Evolutionary conservation across 1,140 invertebrate genomes (phyloP).

Genomic region (Meloidogyne hapla): DNA sequence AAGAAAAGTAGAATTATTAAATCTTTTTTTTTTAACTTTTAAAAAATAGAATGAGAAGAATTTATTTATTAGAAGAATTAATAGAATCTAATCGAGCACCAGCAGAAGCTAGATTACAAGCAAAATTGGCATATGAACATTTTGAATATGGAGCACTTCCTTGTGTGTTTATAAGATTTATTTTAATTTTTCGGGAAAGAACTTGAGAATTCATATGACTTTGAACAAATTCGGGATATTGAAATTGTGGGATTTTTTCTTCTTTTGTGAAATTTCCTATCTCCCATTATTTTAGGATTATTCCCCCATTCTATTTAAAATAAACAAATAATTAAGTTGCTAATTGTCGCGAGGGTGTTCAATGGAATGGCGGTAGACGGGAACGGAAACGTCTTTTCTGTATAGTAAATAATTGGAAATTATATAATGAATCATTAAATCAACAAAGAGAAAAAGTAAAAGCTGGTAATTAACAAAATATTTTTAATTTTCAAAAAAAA

Average conservation of each 20-base stretch:
- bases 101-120: slow-evolving; percentile 15
- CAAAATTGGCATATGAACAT: slow-evolving; percentile 22
- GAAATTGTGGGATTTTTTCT: no score
- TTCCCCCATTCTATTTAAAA: not conserved
- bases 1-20: slow-evolving; percentile 17
- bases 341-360: slow-evolving; percentile 12
- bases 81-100: slow-evolving; percentile 19
- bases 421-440: slow-evolving; percentile 26
- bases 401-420: slow-evolving; percentile 25
- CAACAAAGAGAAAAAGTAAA: slow-evolving; percentile 7
- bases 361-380: not conserved
- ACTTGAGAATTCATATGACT: not conserved
- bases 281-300: no score
- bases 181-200: not conserved
- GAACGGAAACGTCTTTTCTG: slow-evolving; percentile 23
- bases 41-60: slow-evolving; percentile 3
- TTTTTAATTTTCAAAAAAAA: not conserved
- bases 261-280: no score
- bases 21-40: not conserved
- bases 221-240: no score
- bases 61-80: slow-evolving; percentile 9
- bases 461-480: not conserved
- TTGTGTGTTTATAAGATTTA: slow-evolving; percentile 1
- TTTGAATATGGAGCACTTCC: slow-evolving; percentile 16
- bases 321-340: not conserved